phyloP scores from a whole-genome alignment of 2,113 vertebrate species.

The Tricholaema leucomelas region DNA sequence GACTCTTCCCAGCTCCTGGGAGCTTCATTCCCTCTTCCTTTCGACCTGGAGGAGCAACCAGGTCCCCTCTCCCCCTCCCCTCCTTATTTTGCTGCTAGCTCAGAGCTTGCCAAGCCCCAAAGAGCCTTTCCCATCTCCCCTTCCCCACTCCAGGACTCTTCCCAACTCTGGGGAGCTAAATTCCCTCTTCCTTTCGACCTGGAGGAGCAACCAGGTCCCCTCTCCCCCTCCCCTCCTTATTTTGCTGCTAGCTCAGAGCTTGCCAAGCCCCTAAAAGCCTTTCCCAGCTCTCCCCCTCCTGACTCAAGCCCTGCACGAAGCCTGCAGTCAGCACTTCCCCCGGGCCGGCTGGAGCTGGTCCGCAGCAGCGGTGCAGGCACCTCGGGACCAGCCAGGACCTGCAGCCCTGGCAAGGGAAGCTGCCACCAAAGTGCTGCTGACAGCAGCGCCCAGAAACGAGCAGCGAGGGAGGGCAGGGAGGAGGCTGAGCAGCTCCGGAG shows the following conservation, averaged over 20 bases:
- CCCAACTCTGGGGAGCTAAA: too few species aligned
- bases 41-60: too few species aligned
- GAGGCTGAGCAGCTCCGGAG: not conserved
- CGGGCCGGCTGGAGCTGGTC: constrained; percentile 13
- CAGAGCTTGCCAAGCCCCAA: too few species aligned
- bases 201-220: not conserved
- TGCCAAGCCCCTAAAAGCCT: not conserved
- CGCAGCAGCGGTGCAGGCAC: not conserved
- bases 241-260: not conserved
- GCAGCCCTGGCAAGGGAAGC: constrained; percentile 10
- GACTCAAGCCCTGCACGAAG: not conserved
- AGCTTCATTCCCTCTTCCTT: too few species aligned
- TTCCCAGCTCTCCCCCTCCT: not conserved
- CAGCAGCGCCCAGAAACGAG: not conserved
- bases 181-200: too few species aligned
- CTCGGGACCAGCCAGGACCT: constrained; percentile 19
- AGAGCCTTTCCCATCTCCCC: too few species aligned
- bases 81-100: too few species aligned
- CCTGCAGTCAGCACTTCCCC: constrained; percentile 18
- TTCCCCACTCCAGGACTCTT: too few species aligned
- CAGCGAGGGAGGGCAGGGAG: not conserved
- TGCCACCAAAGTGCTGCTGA: too few species aligned
- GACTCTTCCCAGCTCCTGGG: too few species aligned
- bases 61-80: too few species aligned
- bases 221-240: not conserved